Percentiles rank a stretch among this genome's conserved stretches.
Evolutionary conservation across 2,113 vertebrate genomes (phyloP).

Genomic region (Parus major): DNA sequence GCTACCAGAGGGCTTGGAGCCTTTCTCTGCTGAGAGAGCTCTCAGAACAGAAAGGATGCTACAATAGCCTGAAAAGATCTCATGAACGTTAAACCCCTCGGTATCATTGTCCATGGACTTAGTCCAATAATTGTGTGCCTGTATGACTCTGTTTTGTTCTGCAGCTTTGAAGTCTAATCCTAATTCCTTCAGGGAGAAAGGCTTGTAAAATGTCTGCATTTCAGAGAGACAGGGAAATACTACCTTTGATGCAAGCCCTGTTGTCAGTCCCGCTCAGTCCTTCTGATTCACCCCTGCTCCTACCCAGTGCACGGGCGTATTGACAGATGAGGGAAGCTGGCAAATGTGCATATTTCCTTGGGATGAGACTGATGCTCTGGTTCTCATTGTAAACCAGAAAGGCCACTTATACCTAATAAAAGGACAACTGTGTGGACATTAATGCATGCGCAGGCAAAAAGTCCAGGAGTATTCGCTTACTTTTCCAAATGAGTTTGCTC

Average conservation of each 20-base stretch:
- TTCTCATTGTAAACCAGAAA: background rate
- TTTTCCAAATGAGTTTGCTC: slow-evolving; percentile 54
- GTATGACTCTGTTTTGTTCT: slow-evolving; percentile 45
- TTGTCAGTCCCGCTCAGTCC: background rate
- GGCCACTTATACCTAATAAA: slow-evolving; percentile 10
- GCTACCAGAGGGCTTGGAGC: background rate
- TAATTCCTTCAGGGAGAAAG: slow-evolving; percentile 53
- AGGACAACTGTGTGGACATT: background rate
- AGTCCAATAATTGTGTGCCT: slow-evolving; percentile 47
- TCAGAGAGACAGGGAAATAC: background rate
- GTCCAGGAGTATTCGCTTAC: slow-evolving; percentile 23
- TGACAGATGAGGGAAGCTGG: background rate
- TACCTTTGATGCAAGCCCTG: slow-evolving; percentile 37
- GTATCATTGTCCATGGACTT: slow-evolving; percentile 49
- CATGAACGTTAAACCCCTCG: slow-evolving; percentile 34
- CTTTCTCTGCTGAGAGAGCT: background rate
- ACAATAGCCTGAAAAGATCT: slow-evolving; percentile 46
- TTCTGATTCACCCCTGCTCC: background rate
- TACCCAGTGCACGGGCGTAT: background rate
- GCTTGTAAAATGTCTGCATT: slow-evolving; percentile 22
- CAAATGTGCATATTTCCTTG: background rate
- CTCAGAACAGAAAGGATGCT: background rate
- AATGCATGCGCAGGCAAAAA: background rate
- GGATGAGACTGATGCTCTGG: background rate
- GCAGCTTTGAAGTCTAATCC: slow-evolving; percentile 59